Percentiles rank a stretch among this genome's conserved stretches.
Evolutionary conservation across 1,140 invertebrate species (phyloP).

Genomic region (Ceratina australensis): DNA sequence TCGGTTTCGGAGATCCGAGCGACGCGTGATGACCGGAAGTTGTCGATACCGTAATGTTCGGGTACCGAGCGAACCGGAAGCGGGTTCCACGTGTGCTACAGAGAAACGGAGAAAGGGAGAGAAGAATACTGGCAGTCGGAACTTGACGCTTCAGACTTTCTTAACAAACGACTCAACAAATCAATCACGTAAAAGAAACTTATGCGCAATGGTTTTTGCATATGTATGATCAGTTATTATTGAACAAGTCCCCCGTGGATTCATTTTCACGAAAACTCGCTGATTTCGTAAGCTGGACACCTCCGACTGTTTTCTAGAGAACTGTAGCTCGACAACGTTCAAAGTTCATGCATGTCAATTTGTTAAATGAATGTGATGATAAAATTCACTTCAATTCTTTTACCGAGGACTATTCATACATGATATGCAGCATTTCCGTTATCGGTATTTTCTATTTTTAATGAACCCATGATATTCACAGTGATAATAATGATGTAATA

Average conservation of each 20-base stretch:
- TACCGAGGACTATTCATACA: no score
- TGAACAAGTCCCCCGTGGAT: constrained; percentile 28
- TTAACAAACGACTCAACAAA: constrained; percentile 61
- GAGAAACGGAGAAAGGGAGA: constrained; percentile 28
- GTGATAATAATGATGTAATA: no score
- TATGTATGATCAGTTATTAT: constrained; percentile 52
- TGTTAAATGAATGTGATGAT: no score
- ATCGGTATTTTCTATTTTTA: no score
- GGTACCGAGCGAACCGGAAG: constrained; percentile 70
- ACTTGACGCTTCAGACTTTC: constrained; percentile 50
- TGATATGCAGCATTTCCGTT: no score
- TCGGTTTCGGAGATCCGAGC: constrained; percentile 24
- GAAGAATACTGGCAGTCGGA: constrained; percentile 21
- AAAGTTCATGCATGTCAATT: no score
- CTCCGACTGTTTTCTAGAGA: background rate
- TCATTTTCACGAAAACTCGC: constrained; percentile 41
- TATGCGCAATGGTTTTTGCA: constrained; percentile 56
- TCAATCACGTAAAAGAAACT: constrained; percentile 67
- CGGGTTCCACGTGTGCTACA: constrained; percentile 65
- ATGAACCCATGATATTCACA: no score
- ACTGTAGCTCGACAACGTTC: no score
- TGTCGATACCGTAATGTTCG: constrained; percentile 73
- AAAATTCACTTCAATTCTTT: no score
- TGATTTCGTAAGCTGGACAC: constrained; percentile 1
- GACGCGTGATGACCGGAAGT: constrained; percentile 67